These are phyloP conservation scores for Idaea straminata DNA, from an alignment of 2,888 invertebrate genomes.

Conservation along the genomic window DNA sequence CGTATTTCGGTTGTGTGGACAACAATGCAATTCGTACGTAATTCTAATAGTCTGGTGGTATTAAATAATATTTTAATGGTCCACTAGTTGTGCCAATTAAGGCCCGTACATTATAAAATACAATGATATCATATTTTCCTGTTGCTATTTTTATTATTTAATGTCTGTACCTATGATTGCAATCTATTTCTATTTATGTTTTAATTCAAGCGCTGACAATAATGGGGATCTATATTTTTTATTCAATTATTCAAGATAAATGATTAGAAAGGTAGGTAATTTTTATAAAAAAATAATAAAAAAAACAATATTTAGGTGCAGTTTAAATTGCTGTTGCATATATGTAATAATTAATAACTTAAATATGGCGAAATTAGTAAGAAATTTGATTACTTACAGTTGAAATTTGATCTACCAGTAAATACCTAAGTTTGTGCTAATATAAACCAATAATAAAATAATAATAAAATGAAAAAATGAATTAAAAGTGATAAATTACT, in stretches of 20 bases:
- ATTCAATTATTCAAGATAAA: conserved; percentile 3
- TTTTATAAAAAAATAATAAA: too few relatives aligned
- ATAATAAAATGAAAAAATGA: too few relatives aligned
- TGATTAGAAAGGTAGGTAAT: too few relatives aligned
- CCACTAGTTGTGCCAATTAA: neutral
- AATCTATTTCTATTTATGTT: neutral
- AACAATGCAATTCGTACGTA: conserved; percentile 35
- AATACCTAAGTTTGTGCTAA: too few relatives aligned
- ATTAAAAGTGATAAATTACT: too few relatives aligned
- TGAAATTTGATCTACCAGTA: too few relatives aligned
- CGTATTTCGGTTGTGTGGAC: conserved; percentile 32
- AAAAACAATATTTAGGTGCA: too few relatives aligned
- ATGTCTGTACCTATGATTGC: neutral
- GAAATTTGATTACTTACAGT: too few relatives aligned
- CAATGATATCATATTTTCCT: conserved; percentile 38
- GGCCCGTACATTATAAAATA: neutral
- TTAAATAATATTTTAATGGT: neutral
- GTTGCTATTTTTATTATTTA: conserved; percentile 16
- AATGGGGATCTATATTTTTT: neutral
- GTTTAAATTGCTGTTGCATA: too few relatives aligned
- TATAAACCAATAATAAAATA: too few relatives aligned
- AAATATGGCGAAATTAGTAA: too few relatives aligned
- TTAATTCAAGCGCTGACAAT: neutral
- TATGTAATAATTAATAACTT: too few relatives aligned
- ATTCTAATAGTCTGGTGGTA: conserved; percentile 12